Percentiles rank a stretch among this genome's conserved stretches.
Evolutionary conservation across 2,797 vertebrate genomes (phyloP).

Genomic region (Heliangelus exortis): DNA sequence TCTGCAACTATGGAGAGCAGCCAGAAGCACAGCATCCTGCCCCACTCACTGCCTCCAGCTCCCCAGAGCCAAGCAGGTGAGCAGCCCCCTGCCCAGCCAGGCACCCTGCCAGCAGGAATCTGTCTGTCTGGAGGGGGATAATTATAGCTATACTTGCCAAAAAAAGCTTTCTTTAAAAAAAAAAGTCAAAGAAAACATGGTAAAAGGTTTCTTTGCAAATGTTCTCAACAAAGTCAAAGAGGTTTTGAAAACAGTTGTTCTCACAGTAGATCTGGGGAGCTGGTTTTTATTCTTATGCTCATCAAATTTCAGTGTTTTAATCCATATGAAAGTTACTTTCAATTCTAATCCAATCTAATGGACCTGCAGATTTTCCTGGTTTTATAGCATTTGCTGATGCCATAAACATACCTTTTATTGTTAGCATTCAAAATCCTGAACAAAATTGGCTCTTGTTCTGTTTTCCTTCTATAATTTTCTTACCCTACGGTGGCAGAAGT

Average conservation of each 20-base stretch:
- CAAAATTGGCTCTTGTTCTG: background rate
- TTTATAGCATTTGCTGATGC: background rate
- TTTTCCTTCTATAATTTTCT: background rate
- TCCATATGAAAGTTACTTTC: background rate
- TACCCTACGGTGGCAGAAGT: background rate
- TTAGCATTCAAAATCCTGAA: background rate
- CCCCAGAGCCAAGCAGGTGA: background rate
- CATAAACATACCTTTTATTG: background rate
- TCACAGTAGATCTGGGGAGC: background rate
- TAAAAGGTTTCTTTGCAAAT: background rate
- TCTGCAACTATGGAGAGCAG: background rate
- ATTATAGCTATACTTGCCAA: background rate
- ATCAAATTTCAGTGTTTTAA: background rate
- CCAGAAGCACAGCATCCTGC: background rate
- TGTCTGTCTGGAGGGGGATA: fast-evolving
- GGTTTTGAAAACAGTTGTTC: background rate
- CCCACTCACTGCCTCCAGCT: fast-evolving
- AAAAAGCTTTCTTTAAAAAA: background rate
- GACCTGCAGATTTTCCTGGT: background rate
- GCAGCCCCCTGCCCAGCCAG: background rate
- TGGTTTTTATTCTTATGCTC: background rate
- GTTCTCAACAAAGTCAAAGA: fast-evolving
- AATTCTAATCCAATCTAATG: background rate
- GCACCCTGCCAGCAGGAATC: background rate
- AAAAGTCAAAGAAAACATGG: background rate